Conservation (phyloP, 2,797 vertebrate genomes). For the Phataginus tetradactyla region DNA sequence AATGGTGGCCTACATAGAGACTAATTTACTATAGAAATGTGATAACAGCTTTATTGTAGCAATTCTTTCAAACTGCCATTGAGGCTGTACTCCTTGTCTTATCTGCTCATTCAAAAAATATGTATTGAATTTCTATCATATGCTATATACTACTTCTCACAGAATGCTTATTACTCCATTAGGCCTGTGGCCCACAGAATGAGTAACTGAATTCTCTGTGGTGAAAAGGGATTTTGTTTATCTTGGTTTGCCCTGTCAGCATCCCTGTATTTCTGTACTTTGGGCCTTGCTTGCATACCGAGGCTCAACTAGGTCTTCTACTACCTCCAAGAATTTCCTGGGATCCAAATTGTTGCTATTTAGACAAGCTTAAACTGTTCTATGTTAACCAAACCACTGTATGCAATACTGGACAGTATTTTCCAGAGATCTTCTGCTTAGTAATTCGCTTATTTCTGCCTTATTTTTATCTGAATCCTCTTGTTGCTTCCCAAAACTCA, state of each 20-base stretch:
- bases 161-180: conserved; percentile 31
- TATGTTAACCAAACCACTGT: background rate
- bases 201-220: conserved; percentile 2
- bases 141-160: background rate
- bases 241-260: background rate
- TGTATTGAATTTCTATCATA: conserved; percentile 39
- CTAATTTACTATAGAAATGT: conserved; percentile 19
- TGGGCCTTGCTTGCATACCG: background rate
- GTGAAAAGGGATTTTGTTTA: background rate
- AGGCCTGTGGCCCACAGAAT: background rate
- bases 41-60: conserved; percentile 10
- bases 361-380: background rate
- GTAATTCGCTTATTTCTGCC: background rate
- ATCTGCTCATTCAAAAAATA: conserved; percentile 46
- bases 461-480: background rate
- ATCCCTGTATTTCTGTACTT: background rate
- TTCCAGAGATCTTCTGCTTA: background rate
- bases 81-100: background rate
- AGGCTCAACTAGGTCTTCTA: background rate
- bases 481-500: background rate
- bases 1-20: background rate
- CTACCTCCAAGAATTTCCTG: background rate
- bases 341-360: background rate
- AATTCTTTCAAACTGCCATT: background rate
- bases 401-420: background rate